Base-by-base conservation (phyloP, 2,888 invertebrate genomes). In the Cosmia trapezina region DNA sequence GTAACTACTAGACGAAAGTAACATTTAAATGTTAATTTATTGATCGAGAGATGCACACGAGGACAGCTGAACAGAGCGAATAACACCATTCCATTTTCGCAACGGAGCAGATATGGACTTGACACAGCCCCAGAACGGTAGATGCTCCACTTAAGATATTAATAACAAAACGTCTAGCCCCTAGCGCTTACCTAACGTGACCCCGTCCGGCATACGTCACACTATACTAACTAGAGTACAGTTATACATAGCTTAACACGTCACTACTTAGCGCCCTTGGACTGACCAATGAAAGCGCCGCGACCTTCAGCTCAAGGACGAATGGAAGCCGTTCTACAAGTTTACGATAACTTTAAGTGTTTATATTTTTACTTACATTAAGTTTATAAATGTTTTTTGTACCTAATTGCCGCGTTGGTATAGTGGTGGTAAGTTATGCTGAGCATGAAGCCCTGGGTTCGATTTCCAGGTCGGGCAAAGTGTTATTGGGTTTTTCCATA, bases 271-370 rank as follows among this genome's bases (percentile, higher is more conserved):
- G 37, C 7, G 83, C 43, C 86, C 84, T 86, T 84, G 86, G 70
- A 56, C 51, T 74, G 73, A 67, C 78, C 84, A 83, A 78, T 83
- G 80, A 83, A 83, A 83, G 74, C 83, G 60, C 63, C 56, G 64
- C 64, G 75, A 75, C 84, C 84, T 84, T 81, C 54, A 9, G 8
- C 53, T 53, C 86, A 83, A 84, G 86, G 86, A 70, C 84, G 28
- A 33, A 43, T 64, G 53, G 51, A 57, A 68, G 45, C 65, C 69
- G 68, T 66, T 76, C 68, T 72, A 85, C 69, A 73, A 77, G 57
- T 84, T 78, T 56, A 85, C 71, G 49, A 72, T 68, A 60, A 71
- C 66, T 71, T 67, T 59, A 67, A 78, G 62, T 69, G 74, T 83
- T 77, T 71, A 67, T 64, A 73, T 73, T 73, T 54, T 41, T 73